A percentile compares a stretch with the other conserved stretches of the same genome.
These are phyloP conservation scores for Clarias gariepinus DNA, from an alignment of 2,113 vertebrate species.

Conservation along the genomic window DNA sequence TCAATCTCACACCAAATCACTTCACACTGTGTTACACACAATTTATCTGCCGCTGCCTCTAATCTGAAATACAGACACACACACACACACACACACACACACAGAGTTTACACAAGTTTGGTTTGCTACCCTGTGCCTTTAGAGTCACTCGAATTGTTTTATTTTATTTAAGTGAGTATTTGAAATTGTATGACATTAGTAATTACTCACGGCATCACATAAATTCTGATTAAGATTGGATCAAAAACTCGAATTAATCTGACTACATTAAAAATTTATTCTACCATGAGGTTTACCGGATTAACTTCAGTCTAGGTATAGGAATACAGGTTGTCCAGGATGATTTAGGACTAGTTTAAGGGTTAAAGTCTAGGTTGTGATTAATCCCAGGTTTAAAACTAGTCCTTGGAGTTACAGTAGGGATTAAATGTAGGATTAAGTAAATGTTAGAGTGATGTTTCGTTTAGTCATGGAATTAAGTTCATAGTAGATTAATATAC, in stretches of 20 bases:
- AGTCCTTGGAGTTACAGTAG: background rate
- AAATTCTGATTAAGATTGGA: background rate
- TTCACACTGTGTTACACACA: background rate
- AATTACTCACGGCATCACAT: background rate
- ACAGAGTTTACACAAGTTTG: background rate
- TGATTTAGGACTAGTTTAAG: background rate
- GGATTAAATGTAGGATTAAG: background rate
- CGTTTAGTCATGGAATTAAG: background rate
- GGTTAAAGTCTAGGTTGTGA: background rate
- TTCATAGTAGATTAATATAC: background rate
- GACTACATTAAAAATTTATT: background rate
- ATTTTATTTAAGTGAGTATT: background rate
- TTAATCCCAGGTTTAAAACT: background rate
- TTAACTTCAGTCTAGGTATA: background rate
- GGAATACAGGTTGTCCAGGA: background rate
- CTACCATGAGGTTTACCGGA: background rate
- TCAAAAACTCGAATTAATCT: background rate
- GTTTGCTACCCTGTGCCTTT: background rate
- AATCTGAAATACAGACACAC: background rate
- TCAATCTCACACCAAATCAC: background rate
- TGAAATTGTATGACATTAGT: background rate
- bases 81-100: constrained; percentile 19
- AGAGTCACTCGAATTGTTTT: background rate
- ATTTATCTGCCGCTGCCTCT: background rate
- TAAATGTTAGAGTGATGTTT: background rate